Base-by-base conservation (phyloP, 1,140 invertebrate species). In the Drosophila yakuba region DNA sequence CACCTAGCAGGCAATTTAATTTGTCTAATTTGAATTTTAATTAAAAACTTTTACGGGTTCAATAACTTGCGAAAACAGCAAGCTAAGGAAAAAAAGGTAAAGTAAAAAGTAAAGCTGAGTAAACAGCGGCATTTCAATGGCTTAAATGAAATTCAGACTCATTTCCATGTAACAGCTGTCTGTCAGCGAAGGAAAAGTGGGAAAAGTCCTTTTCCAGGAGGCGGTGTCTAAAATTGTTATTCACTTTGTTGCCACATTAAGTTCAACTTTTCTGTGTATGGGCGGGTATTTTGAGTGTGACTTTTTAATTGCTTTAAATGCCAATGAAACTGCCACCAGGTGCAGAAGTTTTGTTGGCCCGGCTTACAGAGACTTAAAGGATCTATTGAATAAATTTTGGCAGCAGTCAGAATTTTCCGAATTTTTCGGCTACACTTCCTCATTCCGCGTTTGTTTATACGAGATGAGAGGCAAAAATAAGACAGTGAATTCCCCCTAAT, bases 1-100 rank as follows among this genome's bases (percentile, higher is more conserved):
- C 57, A 74, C 57, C 72, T 57, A 61, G 59, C 20, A 63, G 64
- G 56, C 51, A 66, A 56, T 86, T 88, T 76, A 68, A 88, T 82
- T 86, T 82, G 79, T 82, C 79, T 79, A 78, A 83, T 86, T 86
- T 88, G 50, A 88, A 88, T 83, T 88, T 88, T 88, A 86, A 86
- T 86, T 85, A 85, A 88, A 86, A 86, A 88, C 75, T 86, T 84
- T 86, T 79, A 88, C 54, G 69, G 83, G 83, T 88, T 86, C 83
- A 86, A 86, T 86, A 88, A 86, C 79, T 82, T 76, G 82, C 64
- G 28, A 74, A 63, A 20, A 20, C 20, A 20, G 52, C 56, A 41
- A 61, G 23, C 44, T 11, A 60, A 41, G 5, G 8, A 17, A 23
- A 15, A 17, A 71, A 50, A 44, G 20, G 20, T 20, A 20, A 20